Evolutionary conservation across 1,140 invertebrate species (phyloP), one percentile per base, ranked within the genome.

Genomic region (Procambarus virginalis): DNA sequence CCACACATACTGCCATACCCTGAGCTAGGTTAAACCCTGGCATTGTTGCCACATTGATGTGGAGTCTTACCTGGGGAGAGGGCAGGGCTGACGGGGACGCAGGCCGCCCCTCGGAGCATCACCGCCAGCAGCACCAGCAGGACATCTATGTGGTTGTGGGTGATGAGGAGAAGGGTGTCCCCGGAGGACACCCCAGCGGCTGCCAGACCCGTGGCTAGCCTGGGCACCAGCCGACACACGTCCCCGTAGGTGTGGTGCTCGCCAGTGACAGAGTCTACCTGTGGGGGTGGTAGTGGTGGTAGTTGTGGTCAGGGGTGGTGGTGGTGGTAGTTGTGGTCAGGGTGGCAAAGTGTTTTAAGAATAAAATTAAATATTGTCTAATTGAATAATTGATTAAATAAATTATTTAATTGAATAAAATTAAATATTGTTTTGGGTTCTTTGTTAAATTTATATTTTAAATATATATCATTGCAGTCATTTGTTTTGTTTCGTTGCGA

Each of bases 31-130:
- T 34, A 34, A 34, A 34, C 34, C 34, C 34, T 34, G 34, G 34
- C 34, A 34, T 1, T 34, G 34, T 34, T 34, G 34, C 34, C 34
- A 34, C 34, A 34, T 34, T 34, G 34, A 34, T 34, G 34, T 34
- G 34, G 34, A 34, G 34, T 34, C 84, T 77, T 49, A 89, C 87
- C 87, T 48, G 80, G 64, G 22, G 22, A 55, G 2, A 83, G 51
- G 20, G 80, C 46, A 48, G 87, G 79, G 58, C 58, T 89, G 87
- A 83, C 6, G 34, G 81, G 87, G 3, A 83, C 87, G 49, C 87
- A 89, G 0, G 51, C 46, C 34, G 87, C 81, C 8, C 70, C 80
- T 5, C 14, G 14, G 22, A 76, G 80, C 2, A 81, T 17, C 3
- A 84, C 17, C 51, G 87, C 68, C 51, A 89, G 46, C 0, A 60